Evolutionary conservation across 2,797 vertebrate genomes (phyloP).

Genomic region (Enteromius mattozi): DNA sequence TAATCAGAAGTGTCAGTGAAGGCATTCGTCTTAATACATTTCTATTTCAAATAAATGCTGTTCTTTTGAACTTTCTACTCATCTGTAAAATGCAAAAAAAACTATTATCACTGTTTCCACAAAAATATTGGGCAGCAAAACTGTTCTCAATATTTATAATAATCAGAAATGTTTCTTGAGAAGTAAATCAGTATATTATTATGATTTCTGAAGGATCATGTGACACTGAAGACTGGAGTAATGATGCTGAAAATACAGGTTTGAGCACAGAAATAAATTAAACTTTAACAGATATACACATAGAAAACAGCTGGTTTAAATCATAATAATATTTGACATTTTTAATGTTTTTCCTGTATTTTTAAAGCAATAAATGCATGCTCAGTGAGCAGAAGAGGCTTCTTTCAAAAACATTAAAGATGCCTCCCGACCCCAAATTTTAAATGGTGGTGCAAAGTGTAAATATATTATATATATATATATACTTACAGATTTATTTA

Average conservation of each 20-base stretch:
- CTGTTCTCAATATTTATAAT: background rate
- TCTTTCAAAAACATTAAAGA: conserved; percentile 6
- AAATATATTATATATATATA: background rate
- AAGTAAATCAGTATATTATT: background rate
- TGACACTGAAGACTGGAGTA: background rate
- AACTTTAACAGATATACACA: background rate
- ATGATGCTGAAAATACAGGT: background rate
- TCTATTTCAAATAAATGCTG: background rate
- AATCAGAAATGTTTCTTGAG: background rate
- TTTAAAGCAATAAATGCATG: background rate
- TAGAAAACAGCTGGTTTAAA: background rate
- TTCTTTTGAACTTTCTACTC: background rate
- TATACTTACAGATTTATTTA: background rate
- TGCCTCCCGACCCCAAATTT: background rate
- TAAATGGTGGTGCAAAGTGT: background rate
- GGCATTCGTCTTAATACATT: background rate
- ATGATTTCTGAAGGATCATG: background rate
- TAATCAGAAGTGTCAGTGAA: background rate
- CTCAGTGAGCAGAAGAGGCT: background rate
- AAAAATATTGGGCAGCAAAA: background rate
- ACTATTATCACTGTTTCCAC: background rate
- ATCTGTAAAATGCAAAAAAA: no score
- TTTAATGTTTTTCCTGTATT: background rate
- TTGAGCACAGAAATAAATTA: background rate
- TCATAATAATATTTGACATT: background rate